These are phyloP conservation scores for Melanotus villosus DNA, from an alignment of 2,888 invertebrate species.

Conservation along the genomic window DNA sequence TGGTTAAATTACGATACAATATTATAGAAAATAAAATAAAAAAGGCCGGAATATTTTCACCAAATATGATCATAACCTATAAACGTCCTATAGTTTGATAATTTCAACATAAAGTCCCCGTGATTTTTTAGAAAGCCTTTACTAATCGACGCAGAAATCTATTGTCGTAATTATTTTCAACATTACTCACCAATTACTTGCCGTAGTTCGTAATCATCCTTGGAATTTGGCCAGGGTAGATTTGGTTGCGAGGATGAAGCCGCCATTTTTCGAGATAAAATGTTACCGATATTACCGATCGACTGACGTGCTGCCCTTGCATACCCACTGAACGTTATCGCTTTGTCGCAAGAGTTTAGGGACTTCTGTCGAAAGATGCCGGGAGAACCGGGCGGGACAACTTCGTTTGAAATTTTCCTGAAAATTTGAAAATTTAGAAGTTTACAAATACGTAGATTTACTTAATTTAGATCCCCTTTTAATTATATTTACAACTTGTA, in stretches of 20 bases:
- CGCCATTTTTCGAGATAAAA: constrained; percentile 76
- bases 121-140: not conserved
- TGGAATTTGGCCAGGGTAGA: constrained; percentile 87
- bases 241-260: constrained; percentile 70
- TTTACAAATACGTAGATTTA: too few species aligned
- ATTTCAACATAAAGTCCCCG: constrained; percentile 13
- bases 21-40: constrained; percentile 43
- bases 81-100: constrained; percentile 30
- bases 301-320: constrained; percentile 67
- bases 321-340: constrained; percentile 64
- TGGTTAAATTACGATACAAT: constrained; percentile 10
- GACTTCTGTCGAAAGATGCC: constrained; percentile 75
- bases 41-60: constrained; percentile 62
- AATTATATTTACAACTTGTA: too few species aligned
- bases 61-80: constrained; percentile 65
- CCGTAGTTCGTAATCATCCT: constrained; percentile 92
- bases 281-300: constrained; percentile 70
- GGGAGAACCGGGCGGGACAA: constrained; percentile 74
- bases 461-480: too few species aligned
- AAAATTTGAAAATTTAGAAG: too few species aligned
- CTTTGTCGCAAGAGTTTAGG: constrained; percentile 65
- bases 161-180: constrained; percentile 42
- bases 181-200: constrained; percentile 90
- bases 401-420: constrained; percentile 75
- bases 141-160: not conserved